Base-by-base conservation (phyloP, 2,113 vertebrate genomes). In the Glaucidium brasilianum region DNA sequence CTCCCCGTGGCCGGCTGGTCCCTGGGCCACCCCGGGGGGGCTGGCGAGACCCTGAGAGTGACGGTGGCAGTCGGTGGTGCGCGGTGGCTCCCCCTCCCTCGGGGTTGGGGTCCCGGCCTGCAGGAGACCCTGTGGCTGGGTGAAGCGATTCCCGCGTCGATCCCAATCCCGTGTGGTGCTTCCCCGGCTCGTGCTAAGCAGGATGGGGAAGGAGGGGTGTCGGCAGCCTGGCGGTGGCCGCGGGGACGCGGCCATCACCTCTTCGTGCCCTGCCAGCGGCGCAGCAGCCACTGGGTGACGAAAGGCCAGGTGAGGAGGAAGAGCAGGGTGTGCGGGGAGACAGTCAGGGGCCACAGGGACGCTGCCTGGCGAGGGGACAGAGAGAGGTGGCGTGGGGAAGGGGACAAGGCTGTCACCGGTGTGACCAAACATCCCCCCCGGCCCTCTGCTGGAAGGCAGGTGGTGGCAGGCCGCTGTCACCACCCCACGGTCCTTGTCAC, bases 231-330 rank as follows among this genome's bases (percentile, higher is more conserved):
- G 19, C 1, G 3, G 43, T 43, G 64, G 74, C 10, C 0, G 15
- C 1, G 9, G 18, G 55, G 50, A 26, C 11, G 4, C 2, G 2
- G 32, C 5, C 3, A 88, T 98, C 98, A 98, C 97, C 95, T 98
- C 92, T 98, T 99, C 96, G 95, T 97, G 84, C 97, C 98, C 81
- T 96, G 98, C 90, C 99, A 97, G 90, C 98, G 97, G 88, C 96
- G 95, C 68, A 99, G 96, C 81, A 99, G 92, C 96, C 98, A 99
- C 97, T 99, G 99, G 73, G 98, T 98, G 9, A 99, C 34, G 68
- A 99, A 99, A 37, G 99, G 99, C 99, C 99, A 99, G 66, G 99
- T 56, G 92, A 99, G n/a, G 77, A 99, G 97, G 96, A 99, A 98
- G 66, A 99, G 86, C 27, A 99, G 72, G 4, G 98, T 98, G 74